A percentile compares a stretch with the other conserved stretches of the same genome.
These are phyloP conservation scores for Noctua fimbriata DNA, from an alignment of 2,888 invertebrate species.

Conservation along the genomic window DNA sequence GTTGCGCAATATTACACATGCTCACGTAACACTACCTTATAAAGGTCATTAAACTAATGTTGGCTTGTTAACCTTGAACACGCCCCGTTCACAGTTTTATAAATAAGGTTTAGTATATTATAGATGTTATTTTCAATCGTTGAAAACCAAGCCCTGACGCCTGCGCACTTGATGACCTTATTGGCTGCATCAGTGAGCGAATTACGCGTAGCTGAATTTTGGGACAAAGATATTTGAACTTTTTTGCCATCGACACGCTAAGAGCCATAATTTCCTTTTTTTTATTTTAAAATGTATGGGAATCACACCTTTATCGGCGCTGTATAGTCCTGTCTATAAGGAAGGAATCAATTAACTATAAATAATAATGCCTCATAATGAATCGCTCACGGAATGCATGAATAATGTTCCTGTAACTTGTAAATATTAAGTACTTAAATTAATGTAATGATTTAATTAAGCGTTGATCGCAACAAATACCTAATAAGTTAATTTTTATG, in stretches of 20 bases:
- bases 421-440: conserved; percentile 59
- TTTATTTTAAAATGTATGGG: background rate
- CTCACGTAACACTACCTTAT: background rate
- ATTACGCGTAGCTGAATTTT: background rate
- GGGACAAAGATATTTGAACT: background rate
- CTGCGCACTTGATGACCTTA: background rate
- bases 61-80: conserved; percentile 31
- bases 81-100: background rate
- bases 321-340: background rate
- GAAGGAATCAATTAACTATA: background rate
- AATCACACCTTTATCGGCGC: background rate
- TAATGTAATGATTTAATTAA: conserved; percentile 27
- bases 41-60: conserved; percentile 38
- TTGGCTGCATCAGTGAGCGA: background rate
- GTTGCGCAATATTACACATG: background rate
- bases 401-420: conserved; percentile 64
- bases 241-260: background rate
- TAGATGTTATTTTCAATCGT: background rate
- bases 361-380: conserved; percentile 34
- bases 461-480: conserved; percentile 50
- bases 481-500: conserved; percentile 45
- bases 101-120: background rate
- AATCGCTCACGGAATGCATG: conserved; percentile 42
- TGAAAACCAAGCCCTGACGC: background rate
- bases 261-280: background rate